Evolutionary conservation across 2,888 invertebrate species (phyloP), one percentile per base, ranked within the genome.

Genomic region (Malacosoma neustria): DNA sequence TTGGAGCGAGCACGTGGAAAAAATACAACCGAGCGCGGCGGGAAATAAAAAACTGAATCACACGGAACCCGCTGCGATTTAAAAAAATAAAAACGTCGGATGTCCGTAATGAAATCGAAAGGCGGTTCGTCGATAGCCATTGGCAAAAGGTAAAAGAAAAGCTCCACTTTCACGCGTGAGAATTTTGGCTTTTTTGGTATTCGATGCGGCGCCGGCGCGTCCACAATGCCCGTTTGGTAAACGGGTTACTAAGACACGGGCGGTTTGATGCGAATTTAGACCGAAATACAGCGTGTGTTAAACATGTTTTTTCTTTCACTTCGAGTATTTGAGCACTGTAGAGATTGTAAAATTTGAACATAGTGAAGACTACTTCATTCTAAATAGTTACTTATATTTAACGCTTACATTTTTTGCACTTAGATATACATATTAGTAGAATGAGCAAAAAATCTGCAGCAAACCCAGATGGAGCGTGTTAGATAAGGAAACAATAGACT

Each of bases 91-190:
- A 81, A 82, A 69, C 61, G 56, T 55, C 72, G 80, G 79, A 81
- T 67, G 81, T 80, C 73, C 82, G 82, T 85, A 85, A 84, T 84
- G 85, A 85, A 85, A 85, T 84, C 84, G 85, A 85, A 85, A 85
- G 85, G 85, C 70, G 80, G 81, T 81, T 80, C 80, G 82, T 84
- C 84, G 84, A 85, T 85, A 72, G 72, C 81, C 72, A 72, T 66
- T 73, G 79, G 77, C 74, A 84, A 85, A 85, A 82, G 61, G 76
- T 77, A 82, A 84, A 84, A 82, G 80, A 76, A 75, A 46, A 32
- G 44, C 55, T 54, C 55, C 81, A 85, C 85, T 85, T 85, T 85
- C 84, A 71, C 84, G 82, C 77, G 82, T 76, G 80, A 79, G 82
- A 73, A 74, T 81, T 80, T 77, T 69, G 73, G 69, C 67, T 69